Evolutionary conservation across 2,113 vertebrate species (phyloP), one percentile per base, ranked within the genome.

Genomic region (Datnioides undecimradiatus): DNA sequence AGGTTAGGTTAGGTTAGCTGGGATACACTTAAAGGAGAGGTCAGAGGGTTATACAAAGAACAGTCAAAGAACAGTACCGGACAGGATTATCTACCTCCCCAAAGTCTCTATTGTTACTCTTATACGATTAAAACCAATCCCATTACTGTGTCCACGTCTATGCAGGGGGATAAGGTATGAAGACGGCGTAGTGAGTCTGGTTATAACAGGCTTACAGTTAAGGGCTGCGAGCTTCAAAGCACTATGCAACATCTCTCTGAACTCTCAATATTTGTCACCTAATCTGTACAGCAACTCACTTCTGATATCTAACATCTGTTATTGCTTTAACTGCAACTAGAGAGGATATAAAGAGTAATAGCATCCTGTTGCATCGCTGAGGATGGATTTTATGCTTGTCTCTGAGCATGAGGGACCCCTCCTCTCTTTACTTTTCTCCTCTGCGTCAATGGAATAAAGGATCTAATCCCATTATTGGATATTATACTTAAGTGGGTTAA

Each of bases 101-200:
- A 69, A 63, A 58, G 73, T 84, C 77, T 76, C 58, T 62, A 69
- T 88, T 85, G 87, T 89, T 82, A 66, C 63, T 75, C 27, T 84
- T 80, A 80, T 19, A 62, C 48, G 45, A 84, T 90, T 85, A 89
- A 48, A 85, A 64, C 55, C 88, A 85, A 87, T 91, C 46, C 17
- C 70, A 84, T 91, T 86, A 92, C 67, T 40, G 73, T 27, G 48
- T 36, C 40, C 68, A 59, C 45, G 25, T 84, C 43, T 36, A 71
- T 46, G 27, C 1, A 1, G 57, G 17, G 46, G 48, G 68, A 76
- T 80, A 31, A 76, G 76, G 60, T 74, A 78, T 46, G 43, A 33
- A 51, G 66, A 86, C 64, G 40, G 73, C 23, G 5, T 17, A 60
- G 31, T 57, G 33, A 64, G 64, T 87, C 67, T 66, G 63, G 36